Base-by-base conservation (phyloP, 2,113 vertebrate species). In the Pitta sordida region DNA sequence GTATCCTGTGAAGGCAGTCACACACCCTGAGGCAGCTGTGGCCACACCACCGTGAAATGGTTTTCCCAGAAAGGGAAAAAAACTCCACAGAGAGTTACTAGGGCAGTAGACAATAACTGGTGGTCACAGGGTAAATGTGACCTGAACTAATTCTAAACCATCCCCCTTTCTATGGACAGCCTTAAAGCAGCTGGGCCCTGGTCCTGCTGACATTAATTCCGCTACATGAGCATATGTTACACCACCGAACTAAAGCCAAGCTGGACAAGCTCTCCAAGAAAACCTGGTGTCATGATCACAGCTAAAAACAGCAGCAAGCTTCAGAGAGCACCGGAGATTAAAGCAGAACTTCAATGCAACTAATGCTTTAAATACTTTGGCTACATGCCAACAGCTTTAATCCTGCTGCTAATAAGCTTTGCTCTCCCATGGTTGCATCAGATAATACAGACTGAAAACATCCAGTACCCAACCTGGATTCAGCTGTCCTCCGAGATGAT, bases 371-470 rank as follows among this genome's bases (percentile, higher is more conserved):
- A 95, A 62, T 43, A 62, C 37, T 78, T 20, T 39, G 73, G 74
- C 73, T 67, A 70, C 13, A 43, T 3, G 74, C 62, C 84, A 96
- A 32, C 16, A 84, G n/a, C 69, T 84, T 78, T 85, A 95, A 89
- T 87, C 43, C 69, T 36, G 43, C 65, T 41, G 65, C 74, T 94
- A 90, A 89, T 64, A 65, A 87, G 93, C 77, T 94, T 91, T 92
- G 73, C 13, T 85, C n/a, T 78, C 46, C 13, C 32, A 62, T 18
- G 19, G 37, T 3, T 94, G 8, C 1, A 0, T 49, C 88, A 83
- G 63, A 59, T 83, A 86, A 77, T 13, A 55, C 34, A 53, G 22
- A 55, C 16, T 26, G 32, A 77, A 80, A 63, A 59, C 51, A 46
- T 13, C 44, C 86, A 81, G 56, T 14, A 86, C 46, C 27, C 58